phyloP scores from a whole-genome alignment of 2,113 vertebrate species.

The Atherinomorus stipes region DNA sequence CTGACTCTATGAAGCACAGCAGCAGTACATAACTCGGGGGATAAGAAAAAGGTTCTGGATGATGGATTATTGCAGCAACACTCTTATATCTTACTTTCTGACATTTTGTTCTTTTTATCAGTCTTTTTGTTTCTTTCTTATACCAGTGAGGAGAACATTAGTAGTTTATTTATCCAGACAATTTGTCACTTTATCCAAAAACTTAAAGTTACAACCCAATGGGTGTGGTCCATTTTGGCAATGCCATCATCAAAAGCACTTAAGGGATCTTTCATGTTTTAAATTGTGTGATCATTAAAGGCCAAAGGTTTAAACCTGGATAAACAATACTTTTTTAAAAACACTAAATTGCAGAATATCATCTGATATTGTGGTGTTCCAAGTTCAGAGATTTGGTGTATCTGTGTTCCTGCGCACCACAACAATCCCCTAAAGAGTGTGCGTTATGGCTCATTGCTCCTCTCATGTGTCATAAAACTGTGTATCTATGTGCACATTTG shows the following conservation, averaged over 20 bases:
- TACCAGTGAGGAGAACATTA: neutral
- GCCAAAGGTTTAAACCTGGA: neutral
- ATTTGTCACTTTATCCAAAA: neutral
- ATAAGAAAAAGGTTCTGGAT: conserved; percentile 4
- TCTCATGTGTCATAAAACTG: conserved; percentile 2
- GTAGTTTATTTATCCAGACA: neutral
- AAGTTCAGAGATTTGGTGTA: neutral
- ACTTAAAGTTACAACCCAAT: no score
- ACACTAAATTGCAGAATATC: neutral
- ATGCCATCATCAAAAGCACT: neutral
- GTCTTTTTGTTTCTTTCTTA: neutral
- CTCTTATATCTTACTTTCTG: neutral
- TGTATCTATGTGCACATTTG: neutral
- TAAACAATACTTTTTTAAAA: neutral
- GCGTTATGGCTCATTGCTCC: neutral
- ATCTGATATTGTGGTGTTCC: neutral
- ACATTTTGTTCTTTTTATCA: neutral
- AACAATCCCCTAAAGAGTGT: neutral
- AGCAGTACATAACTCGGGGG: neutral
- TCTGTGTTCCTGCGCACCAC: conserved; percentile 7
- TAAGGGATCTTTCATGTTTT: neutral
- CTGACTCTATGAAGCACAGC: conserved; percentile 13
- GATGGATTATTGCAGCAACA: neutral
- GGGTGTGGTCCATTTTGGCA: neutral
- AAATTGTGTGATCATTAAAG: neutral